Conservation (phyloP, 2,113 vertebrate genomes). For the Bubalus kerabau region DNA sequence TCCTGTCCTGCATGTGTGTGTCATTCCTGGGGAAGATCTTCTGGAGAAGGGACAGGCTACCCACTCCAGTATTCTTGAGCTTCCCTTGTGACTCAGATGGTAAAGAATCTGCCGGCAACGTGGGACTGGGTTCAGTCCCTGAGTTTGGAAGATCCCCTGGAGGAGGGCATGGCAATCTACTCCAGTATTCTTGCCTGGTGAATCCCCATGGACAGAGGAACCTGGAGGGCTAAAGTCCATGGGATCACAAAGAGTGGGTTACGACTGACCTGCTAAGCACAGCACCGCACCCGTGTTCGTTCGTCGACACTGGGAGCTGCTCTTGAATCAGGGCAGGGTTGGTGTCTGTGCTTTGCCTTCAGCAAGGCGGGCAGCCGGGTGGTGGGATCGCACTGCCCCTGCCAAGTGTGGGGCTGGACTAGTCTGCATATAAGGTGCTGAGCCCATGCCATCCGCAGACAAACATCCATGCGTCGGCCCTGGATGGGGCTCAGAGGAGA, state of each 20-base stretch:
- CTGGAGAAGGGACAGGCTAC: not conserved
- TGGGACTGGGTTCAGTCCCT: not conserved
- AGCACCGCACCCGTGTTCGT: fast-evolving
- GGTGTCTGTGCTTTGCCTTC: not conserved
- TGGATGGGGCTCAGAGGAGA: not conserved
- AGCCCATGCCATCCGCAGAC: not conserved
- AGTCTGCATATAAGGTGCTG: not conserved
- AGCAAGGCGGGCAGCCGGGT: fast-evolving
- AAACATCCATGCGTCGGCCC: fast-evolving
- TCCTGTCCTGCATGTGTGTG: not conserved
- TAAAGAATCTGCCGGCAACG: not conserved
- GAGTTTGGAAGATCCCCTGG: not conserved
- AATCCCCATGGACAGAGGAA: not conserved
- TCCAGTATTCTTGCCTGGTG: not conserved
- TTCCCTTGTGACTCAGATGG: not conserved
- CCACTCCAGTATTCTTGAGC: not conserved
- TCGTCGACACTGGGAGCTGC: fast-evolving
- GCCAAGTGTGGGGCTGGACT: not conserved
- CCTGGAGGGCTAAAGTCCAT: not conserved
- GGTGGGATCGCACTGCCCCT: fast-evolving
- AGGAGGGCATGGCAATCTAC: not conserved
- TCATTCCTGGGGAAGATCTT: not conserved
- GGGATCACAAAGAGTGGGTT: not conserved
- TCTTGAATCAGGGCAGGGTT: not conserved
- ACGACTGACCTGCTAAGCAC: not conserved